phyloP scores from a whole-genome alignment of 2,113 vertebrate species.

The Eurystomus gularis region DNA sequence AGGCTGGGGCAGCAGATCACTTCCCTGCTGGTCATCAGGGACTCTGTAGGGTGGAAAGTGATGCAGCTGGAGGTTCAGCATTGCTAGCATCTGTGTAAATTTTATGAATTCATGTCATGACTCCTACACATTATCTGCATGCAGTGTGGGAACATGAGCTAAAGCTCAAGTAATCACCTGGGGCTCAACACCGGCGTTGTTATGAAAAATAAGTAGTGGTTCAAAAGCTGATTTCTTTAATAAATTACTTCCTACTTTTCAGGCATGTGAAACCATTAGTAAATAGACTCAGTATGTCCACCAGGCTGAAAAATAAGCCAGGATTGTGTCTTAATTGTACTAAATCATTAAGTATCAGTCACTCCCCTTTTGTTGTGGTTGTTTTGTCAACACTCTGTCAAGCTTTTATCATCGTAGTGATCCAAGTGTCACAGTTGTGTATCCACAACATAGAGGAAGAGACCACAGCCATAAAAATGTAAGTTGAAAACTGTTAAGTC shows the following conservation, averaged over 20 bases:
- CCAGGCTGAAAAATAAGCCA: background rate
- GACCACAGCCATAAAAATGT: background rate
- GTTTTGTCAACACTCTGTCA: background rate
- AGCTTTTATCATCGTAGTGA: background rate
- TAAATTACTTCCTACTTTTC: background rate
- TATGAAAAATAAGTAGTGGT: background rate
- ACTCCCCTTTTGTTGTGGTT: background rate
- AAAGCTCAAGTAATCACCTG: background rate
- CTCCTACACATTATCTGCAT: background rate
- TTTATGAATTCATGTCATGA: background rate
- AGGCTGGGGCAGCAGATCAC: fast-evolving
- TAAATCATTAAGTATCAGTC: background rate
- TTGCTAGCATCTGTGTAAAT: constrained; percentile 16
- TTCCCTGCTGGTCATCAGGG: background rate
- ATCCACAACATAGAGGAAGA: background rate
- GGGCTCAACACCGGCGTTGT: background rate
- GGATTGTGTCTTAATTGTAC: background rate
- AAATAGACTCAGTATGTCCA: background rate
- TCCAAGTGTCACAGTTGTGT: background rate
- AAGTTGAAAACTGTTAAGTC: background rate
- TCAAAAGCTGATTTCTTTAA: background rate
- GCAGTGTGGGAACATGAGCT: background rate
- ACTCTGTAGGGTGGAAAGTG: background rate
- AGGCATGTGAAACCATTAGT: background rate
- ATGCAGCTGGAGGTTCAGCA: background rate